Evolutionary conservation across 2,888 invertebrate genomes (phyloP).

Genomic region (Agrochola lychnidis): DNA sequence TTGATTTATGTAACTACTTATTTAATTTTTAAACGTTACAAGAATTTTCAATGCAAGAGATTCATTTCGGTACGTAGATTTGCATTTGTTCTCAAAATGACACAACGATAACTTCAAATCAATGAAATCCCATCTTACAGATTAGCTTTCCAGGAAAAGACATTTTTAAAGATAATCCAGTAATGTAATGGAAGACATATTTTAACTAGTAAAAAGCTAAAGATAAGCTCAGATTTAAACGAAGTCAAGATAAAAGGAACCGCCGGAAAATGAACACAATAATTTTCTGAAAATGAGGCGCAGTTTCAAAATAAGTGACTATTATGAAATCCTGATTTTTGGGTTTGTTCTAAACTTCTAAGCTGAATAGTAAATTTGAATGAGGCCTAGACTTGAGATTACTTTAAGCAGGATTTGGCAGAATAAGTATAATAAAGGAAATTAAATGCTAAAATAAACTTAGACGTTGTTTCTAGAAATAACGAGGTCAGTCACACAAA

Average conservation of each 20-base stretch:
- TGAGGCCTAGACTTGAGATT: constrained; percentile 31
- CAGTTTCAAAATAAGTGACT: constrained; percentile 43
- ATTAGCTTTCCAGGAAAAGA: constrained; percentile 11
- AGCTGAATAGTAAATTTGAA: constrained; percentile 28
- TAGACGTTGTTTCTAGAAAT: constrained; percentile 1
- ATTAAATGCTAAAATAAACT: constrained; percentile 39
- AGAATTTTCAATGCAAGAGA: not conserved
- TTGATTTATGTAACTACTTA: not conserved
- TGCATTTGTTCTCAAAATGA: not conserved
- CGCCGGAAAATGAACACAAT: constrained; percentile 43
- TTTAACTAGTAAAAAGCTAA: constrained; percentile 35
- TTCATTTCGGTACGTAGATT: not conserved
- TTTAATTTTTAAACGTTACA: not conserved
- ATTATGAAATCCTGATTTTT: constrained; percentile 35
- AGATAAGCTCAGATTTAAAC: constrained; percentile 33
- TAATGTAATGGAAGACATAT: constrained; percentile 11
- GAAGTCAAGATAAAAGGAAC: constrained; percentile 20
- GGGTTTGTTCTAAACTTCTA: constrained; percentile 3
- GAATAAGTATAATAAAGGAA: constrained; percentile 46
- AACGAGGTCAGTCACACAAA: constrained; percentile 7
- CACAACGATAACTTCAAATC: not conserved
- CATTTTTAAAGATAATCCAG: constrained; percentile 18
- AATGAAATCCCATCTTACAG: not conserved
- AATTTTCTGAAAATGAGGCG: constrained; percentile 18
- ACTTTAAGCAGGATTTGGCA: constrained; percentile 24